Evolutionary conservation across 2,888 invertebrate genomes (phyloP).

Genomic region (Mystacides longicornis): DNA sequence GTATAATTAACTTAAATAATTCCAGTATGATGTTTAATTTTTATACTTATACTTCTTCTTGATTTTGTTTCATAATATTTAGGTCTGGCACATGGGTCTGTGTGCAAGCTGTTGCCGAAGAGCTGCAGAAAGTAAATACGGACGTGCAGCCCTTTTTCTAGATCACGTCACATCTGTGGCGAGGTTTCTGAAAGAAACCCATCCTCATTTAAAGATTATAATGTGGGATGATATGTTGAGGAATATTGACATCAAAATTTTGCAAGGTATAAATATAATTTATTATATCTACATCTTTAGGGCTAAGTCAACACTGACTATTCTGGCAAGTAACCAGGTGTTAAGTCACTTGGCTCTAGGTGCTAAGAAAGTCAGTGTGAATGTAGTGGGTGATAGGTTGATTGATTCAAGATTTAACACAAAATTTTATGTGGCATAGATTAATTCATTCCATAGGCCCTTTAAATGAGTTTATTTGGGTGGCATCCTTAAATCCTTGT

Average conservation of each 20-base stretch:
- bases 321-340: too few relatives aligned
- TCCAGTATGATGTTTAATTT: background rate
- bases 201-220: conserved; percentile 57
- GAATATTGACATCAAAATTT: conserved; percentile 44
- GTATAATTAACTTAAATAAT: background rate
- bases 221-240: conserved; percentile 89
- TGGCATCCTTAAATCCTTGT: too few relatives aligned
- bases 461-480: too few relatives aligned
- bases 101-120: conserved; percentile 52
- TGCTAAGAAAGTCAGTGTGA: too few relatives aligned
- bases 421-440: too few relatives aligned
- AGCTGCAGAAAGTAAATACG: conserved; percentile 41
- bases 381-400: too few relatives aligned
- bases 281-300: too few relatives aligned
- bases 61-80: conserved; percentile 11
- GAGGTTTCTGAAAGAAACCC: conserved; percentile 50
- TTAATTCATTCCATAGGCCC: too few relatives aligned
- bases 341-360: too few relatives aligned
- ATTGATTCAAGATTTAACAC: too few relatives aligned
- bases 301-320: too few relatives aligned
- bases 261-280: conserved; percentile 48
- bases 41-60: background rate
- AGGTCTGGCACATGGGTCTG: conserved; percentile 67
- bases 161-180: conserved; percentile 60
- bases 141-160: conserved; percentile 54